Conservation (phyloP, 2,113 vertebrate species). For the Hippoglossus stenolepis region DNA sequence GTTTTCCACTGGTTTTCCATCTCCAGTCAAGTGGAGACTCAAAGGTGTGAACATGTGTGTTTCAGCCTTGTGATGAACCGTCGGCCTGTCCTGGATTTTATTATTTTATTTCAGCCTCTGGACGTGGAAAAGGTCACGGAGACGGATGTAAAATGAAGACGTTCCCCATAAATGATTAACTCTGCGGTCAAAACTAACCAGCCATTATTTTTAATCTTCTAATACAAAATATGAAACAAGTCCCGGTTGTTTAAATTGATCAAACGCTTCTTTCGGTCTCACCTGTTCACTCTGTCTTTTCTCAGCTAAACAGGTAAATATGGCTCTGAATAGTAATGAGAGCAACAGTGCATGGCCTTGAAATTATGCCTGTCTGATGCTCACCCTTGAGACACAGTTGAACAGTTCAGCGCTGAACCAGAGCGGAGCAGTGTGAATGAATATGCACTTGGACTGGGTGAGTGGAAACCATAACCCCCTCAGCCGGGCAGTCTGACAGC, state of each 20-base stretch:
- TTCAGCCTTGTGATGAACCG: slow-evolving; percentile 12
- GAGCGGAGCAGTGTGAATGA: slow-evolving; percentile 64
- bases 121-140: not conserved
- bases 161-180: slow-evolving; percentile 19
- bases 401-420: slow-evolving; percentile 74
- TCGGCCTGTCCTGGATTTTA: not conserved
- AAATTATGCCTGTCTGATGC: slow-evolving; percentile 72
- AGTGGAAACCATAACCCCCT: slow-evolving; percentile 62
- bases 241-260: slow-evolving; percentile 28
- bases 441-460: slow-evolving; percentile 73
- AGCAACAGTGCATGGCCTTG: slow-evolving; percentile 68
- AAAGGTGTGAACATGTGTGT: not conserved
- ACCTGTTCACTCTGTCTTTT: slow-evolving; percentile 26
- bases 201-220: slow-evolving; percentile 9
- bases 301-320: slow-evolving; percentile 67
- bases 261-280: slow-evolving; percentile 12
- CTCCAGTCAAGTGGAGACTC: not conserved
- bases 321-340: slow-evolving; percentile 71
- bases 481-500: slow-evolving; percentile 62
- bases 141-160: not conserved
- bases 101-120: not conserved
- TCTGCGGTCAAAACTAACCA: not conserved
- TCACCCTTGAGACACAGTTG: slow-evolving; percentile 77
- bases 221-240: slow-evolving; percentile 19
- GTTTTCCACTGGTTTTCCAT: not conserved